phyloP scores from a whole-genome alignment of 2,797 vertebrate species.

The Sardinella longiceps region DNA sequence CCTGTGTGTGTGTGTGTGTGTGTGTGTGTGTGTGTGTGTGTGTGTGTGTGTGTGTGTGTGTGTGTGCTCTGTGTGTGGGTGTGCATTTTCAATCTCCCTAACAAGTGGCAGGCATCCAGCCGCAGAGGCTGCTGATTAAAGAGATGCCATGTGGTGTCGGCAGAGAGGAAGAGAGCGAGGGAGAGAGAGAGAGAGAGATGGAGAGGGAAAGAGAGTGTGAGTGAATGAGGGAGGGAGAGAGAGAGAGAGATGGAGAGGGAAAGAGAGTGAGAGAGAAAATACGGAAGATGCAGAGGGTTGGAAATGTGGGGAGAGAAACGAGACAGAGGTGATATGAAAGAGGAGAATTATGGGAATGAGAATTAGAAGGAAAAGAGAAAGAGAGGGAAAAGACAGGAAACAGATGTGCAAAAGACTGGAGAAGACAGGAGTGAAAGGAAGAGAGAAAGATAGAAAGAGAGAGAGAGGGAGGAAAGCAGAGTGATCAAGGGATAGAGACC shows the following conservation, averaged over 20 bases:
- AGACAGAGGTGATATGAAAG: not conserved
- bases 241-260: not conserved
- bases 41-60: conserved; percentile 24
- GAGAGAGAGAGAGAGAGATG: conserved; percentile 8
- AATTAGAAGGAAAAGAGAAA: not conserved
- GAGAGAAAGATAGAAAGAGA: not conserved
- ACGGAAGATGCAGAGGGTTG: not conserved
- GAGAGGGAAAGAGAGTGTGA: not conserved
- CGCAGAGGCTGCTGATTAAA: conserved; percentile 90
- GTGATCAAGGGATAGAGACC: not conserved
- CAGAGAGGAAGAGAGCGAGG: conserved; percentile 40
- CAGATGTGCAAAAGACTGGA: not conserved
- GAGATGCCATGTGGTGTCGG: conserved; percentile 89
- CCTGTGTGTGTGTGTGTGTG: too few species aligned
- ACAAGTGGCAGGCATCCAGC: conserved; percentile 88
- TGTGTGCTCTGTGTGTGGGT: conserved; percentile 38
- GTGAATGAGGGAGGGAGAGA: too few species aligned
- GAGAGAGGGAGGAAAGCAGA: not conserved
- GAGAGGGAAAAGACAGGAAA: not conserved
- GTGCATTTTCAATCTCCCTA: conserved; percentile 82
- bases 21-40: not conserved
- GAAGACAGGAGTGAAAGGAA: not conserved
- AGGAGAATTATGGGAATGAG: not conserved
- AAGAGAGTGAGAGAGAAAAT: not conserved
- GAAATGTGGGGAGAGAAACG: not conserved